Evolutionary conservation across 1,140 invertebrate genomes (phyloP), one percentile per base, ranked within the genome.

Genomic region (Protaetia brevitarsis): DNA sequence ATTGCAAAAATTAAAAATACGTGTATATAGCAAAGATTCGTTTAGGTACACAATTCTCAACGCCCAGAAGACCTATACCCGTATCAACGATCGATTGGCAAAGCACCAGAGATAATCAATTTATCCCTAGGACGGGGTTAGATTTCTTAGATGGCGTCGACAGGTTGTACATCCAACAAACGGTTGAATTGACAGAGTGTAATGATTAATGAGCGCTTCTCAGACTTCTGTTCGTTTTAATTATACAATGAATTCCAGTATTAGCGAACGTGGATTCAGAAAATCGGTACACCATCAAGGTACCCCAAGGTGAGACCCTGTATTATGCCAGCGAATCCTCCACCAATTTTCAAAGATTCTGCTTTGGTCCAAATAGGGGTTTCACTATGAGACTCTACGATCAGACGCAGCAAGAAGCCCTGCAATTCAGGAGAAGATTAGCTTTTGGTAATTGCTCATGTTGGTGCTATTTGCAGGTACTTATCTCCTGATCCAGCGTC

Each of bases 371-470:
- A 0, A 81, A 80, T 0, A 72, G 87, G 21, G 79, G 81, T 0
- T 88, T 87, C 71, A 74, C 76, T 29, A 84, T 88, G 82, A 82
- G 83, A 63, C 68, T 88, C 2, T 82, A 85, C 62, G 87, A 88
- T 71, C 86, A 81, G 74, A 85, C 84, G 0, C 78, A 85, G 64
- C 87, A 88, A 72, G 85, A 87, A 70, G 86, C 86, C 0, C 69
- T 88, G 66, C 73, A 82, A n/a, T 79, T 88, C 27, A 75, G 80
- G 59, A 78, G 85, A 36, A 77, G 83, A 31, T 75, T 87, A 1
- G 85, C 85, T 2, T 72, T 80, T 69, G 75, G 74, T 30, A 71
- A 66, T 64, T 77, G 72, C 41, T 74, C 74, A 58, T 70, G 73
- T 65, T 72, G 67, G 57, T 74, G 68, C 56, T 71, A 73, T 41